Base-by-base conservation (phyloP, 2,888 invertebrate genomes). In the Perdita meconis region DNA sequence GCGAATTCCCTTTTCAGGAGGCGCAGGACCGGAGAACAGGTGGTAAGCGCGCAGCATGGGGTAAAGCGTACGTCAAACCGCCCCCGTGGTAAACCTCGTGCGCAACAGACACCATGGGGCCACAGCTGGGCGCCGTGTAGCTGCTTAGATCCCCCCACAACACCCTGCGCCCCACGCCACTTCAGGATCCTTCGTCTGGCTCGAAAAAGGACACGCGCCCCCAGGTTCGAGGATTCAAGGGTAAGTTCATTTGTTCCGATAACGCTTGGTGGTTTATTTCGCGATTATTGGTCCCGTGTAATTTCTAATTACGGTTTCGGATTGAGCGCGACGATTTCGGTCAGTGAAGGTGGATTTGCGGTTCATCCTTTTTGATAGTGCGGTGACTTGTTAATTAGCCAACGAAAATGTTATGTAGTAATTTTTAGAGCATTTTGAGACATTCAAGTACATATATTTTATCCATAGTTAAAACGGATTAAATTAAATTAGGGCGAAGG, bases 121-220 rank as follows among this genome's bases (percentile, higher is more conserved):
- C 91, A 88, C 91, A 91, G 91, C 91, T 91, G 91, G 91, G 74
- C 69, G 87, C 89, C 90, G 89, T 87, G 88, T 86, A 86, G 85
- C 71, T 75, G 83, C 76, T 78, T 73, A 76, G 80, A 80, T n/a
- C 69, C 73, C 68, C 47, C 65, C 44, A 51, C 69, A 64, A 60
- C 59, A 61, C 50, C 61, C 12, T 36, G 36, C n/a, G 5, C 36
- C 26, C 40, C 60, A 30, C 68, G 34, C 22, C 61, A 64, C 81
- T 53, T 57, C 70, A 55, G 34, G 68, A 66, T 66, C 57, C 77
- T 80, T 67, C 55, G 63, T 50, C 63, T 61, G 65, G 65, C 84
- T 87, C 83, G 76, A 84, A 82, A 88, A 82, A 85, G 81, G 81
- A 81, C 80, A 70, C 77, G 82, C 78, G 66, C 70, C 80, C 86